Percentiles rank a stretch among this genome's conserved stretches.
Conservation (phyloP, 2,113 vertebrate genomes). For the Martes martes region DNA sequence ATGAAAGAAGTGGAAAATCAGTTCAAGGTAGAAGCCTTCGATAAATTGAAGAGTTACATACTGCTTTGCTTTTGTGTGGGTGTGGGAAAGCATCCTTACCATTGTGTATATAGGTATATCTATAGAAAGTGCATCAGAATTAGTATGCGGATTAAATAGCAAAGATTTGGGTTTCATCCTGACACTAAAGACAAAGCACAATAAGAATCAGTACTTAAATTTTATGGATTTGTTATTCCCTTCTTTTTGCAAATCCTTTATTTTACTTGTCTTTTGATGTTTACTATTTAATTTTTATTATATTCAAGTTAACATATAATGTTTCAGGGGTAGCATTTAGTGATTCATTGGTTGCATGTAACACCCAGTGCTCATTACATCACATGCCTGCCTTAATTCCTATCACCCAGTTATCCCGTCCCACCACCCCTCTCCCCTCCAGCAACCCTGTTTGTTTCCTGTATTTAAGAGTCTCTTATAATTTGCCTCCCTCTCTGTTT, state of each 20-base stretch:
- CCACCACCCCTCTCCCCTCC: no score
- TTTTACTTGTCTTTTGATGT: background rate
- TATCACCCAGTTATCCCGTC: background rate
- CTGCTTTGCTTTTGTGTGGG: background rate
- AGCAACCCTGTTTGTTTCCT: background rate
- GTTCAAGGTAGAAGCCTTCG: conserved; percentile 76
- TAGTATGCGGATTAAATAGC: background rate
- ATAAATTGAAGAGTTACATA: background rate
- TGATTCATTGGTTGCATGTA: background rate
- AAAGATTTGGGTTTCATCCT: background rate
- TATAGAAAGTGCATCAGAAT: background rate
- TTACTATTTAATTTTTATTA: background rate
- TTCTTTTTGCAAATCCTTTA: background rate
- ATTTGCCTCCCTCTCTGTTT: background rate
- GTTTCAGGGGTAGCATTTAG: background rate
- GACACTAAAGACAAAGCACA: background rate
- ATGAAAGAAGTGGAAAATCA: conserved; percentile 81
- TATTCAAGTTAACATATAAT: background rate
- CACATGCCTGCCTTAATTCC: background rate
- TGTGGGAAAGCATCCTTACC: background rate
- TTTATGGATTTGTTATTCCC: background rate
- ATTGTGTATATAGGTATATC: background rate
- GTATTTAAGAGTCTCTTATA: background rate
- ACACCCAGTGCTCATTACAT: background rate
- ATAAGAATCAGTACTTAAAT: background rate